Evolutionary conservation across 2,888 invertebrate species (phyloP).

Genomic region (Lasioglossum lativentre): DNA sequence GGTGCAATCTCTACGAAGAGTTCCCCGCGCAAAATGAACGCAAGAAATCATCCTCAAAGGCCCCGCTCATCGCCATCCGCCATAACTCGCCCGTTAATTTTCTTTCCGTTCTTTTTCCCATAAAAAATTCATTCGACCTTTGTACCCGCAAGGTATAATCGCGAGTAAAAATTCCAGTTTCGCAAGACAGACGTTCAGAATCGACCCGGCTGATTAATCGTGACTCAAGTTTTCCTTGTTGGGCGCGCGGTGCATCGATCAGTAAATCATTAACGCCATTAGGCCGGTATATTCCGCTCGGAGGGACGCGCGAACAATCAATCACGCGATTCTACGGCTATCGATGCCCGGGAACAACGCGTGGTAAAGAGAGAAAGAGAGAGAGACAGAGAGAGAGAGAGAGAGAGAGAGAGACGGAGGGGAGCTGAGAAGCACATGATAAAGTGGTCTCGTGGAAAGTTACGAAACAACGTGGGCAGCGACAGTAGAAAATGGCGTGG

Average conservation of each 20-base stretch:
- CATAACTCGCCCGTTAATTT: background rate
- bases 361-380: constrained; percentile 30
- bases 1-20: too few species aligned
- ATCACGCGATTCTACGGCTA: constrained; percentile 10
- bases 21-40: background rate
- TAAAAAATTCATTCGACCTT: background rate
- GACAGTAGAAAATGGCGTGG: constrained; percentile 72
- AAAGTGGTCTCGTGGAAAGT: constrained; percentile 66
- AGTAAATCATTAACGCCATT: background rate
- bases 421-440: constrained; percentile 39
- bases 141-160: background rate
- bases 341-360: constrained; percentile 32
- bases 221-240: background rate
- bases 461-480: constrained; percentile 71
- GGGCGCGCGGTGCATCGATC: background rate
- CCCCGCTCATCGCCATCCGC: background rate
- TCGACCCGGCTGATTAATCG: background rate
- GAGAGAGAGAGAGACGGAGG: background rate
- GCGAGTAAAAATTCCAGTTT: background rate
- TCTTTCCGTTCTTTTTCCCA: background rate
- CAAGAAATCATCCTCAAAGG: background rate
- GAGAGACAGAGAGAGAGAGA: constrained; percentile 32
- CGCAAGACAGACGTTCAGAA: background rate
- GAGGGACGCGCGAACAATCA: background rate
- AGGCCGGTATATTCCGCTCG: background rate